phyloP scores from a whole-genome alignment of 2,113 vertebrate species.

The Copsychus sechellarum region DNA sequence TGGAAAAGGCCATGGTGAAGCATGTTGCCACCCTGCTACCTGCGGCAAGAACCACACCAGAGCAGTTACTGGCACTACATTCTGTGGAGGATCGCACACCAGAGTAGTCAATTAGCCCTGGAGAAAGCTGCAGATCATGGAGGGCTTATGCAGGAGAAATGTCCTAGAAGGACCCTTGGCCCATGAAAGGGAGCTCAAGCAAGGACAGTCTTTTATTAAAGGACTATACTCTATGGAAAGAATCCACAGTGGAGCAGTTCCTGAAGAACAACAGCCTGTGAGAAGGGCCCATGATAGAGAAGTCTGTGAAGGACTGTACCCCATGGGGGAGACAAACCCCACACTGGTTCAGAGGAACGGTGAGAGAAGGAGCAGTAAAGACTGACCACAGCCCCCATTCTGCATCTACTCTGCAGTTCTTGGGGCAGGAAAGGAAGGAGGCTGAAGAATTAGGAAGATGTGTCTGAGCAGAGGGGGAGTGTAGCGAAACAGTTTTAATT shows the following conservation, averaged over 20 bases:
- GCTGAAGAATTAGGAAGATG: neutral
- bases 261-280: neutral
- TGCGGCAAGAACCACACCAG: neutral
- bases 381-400: neutral
- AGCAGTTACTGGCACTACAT: neutral
- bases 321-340: neutral
- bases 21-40: neutral
- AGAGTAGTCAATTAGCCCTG: neutral
- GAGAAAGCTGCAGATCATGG: neutral
- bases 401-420: neutral
- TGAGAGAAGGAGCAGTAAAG: neutral
- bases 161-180: neutral
- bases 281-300: neutral
- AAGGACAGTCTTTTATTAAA: neutral
- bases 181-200: fast-evolving
- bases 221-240: neutral
- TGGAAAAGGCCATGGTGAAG: neutral
- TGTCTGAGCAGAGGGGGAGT: neutral
- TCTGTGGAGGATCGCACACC: neutral
- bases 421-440: neutral
- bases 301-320: neutral
- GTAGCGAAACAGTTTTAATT: neutral
- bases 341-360: neutral
- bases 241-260: neutral
- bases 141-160: neutral